Conservation (phyloP, 2,888 invertebrate species). For the Chalcis sispes region DNA sequence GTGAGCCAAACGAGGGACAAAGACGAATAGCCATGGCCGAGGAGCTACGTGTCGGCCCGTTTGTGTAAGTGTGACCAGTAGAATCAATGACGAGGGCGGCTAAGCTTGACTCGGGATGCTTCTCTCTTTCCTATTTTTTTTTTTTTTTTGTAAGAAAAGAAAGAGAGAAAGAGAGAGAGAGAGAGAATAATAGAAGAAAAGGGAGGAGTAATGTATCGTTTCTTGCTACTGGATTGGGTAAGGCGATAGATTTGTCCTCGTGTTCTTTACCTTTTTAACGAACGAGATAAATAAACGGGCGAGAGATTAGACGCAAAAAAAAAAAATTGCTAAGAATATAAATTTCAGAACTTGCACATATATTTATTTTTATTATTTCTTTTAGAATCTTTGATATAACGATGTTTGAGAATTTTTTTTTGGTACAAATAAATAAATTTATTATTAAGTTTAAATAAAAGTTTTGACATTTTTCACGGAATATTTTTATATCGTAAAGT, state of each 20-base stretch:
- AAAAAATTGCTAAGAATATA: too few species aligned
- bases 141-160: slow-evolving; percentile 16
- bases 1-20: slow-evolving; percentile 37
- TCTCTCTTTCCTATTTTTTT: slow-evolving; percentile 20
- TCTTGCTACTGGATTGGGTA: slow-evolving; percentile 1
- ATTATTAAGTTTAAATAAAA: too few species aligned
- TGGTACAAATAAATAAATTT: too few species aligned
- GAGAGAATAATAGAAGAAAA: neutral
- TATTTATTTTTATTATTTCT: too few species aligned
- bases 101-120: slow-evolving; percentile 5
- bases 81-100: slow-evolving; percentile 17
- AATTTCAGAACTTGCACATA: too few species aligned
- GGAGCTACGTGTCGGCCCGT: neutral
- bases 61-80: neutral
- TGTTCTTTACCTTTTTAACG: slow-evolving; percentile 38
- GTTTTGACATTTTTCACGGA: too few species aligned
- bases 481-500: too few species aligned
- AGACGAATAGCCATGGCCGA: slow-evolving; percentile 41
- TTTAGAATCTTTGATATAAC: too few species aligned
- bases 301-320: neutral
- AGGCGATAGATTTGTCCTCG: slow-evolving; percentile 22
- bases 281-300: slow-evolving; percentile 25
- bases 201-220: slow-evolving; percentile 13
- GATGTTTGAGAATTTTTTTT: too few species aligned
- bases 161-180: neutral